A percentile compares a stretch with the other conserved stretches of the same genome.
Conservation (phyloP, 2,113 vertebrate genomes). For the Myocastor coypus region DNA sequence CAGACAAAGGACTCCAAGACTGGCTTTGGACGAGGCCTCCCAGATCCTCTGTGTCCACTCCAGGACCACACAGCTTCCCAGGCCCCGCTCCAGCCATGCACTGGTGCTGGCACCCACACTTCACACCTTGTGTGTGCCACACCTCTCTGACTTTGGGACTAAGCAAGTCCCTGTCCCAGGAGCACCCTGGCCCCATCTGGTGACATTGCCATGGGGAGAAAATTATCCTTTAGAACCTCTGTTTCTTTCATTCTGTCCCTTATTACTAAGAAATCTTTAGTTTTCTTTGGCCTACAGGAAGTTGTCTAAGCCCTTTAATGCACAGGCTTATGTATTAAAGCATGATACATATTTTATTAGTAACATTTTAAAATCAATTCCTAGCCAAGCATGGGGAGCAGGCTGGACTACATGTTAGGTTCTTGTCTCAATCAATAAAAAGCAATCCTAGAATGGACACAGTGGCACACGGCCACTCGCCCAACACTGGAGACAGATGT, state of each 20-base stretch:
- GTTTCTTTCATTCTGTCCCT: neutral
- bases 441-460: neutral
- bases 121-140: neutral
- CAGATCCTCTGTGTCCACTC: neutral
- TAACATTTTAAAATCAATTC: slow-evolving; percentile 19
- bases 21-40: neutral
- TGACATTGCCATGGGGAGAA: neutral
- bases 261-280: neutral
- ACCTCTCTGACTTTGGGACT: neutral
- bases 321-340: neutral
- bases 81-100: neutral
- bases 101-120: neutral
- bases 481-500: neutral
- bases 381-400: neutral
- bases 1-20: neutral
- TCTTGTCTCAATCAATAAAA: neutral
- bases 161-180: neutral
- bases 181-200: neutral
- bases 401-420: neutral
- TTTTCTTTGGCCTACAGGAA: neutral
- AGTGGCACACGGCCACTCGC: neutral
- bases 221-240: neutral
- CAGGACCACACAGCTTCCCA: neutral
- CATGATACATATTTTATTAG: neutral
- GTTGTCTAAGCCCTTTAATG: neutral